Evolutionary conservation across 2,888 invertebrate genomes (phyloP).

Genomic region (Caenorhabditis becei): DNA sequence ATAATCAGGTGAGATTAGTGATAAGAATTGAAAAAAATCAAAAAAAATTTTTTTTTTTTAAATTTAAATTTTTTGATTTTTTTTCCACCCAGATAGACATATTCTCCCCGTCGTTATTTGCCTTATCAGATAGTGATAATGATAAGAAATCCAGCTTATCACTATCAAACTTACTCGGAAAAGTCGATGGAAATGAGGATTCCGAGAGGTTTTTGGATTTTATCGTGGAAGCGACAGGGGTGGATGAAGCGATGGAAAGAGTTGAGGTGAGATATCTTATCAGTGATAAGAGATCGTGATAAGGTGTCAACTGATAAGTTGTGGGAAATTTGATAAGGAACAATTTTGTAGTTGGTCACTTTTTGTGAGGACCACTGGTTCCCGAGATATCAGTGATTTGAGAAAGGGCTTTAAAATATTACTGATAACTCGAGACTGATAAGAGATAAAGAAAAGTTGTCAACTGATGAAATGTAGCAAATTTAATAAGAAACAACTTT

Average conservation of each 20-base stretch:
- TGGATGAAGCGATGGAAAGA: constrained; percentile 52
- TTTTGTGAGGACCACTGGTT: too few relatives aligned
- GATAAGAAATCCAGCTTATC: constrained; percentile 28
- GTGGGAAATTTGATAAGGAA: too few relatives aligned
- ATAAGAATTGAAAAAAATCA: neutral
- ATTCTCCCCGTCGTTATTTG: constrained; percentile 54
- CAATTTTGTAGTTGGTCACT: too few relatives aligned
- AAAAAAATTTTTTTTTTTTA: neutral
- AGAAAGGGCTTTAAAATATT: too few relatives aligned
- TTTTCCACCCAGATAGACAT: constrained; percentile 53
- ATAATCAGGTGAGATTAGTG: constrained; percentile 37
- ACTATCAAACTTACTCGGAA: constrained; percentile 28
- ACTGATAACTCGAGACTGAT: too few relatives aligned
- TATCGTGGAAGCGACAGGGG: constrained; percentile 57
- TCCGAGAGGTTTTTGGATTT: constrained; percentile 49
- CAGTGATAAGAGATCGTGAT: too few relatives aligned
- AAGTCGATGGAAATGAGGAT: constrained; percentile 25
- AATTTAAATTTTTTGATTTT: too few relatives aligned
- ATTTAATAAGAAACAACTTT: too few relatives aligned
- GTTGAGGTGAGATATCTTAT: constrained; percentile 45
- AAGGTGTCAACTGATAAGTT: too few relatives aligned
- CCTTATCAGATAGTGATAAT: constrained; percentile 31
- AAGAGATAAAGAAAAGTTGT: too few relatives aligned
- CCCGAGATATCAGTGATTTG: too few relatives aligned
- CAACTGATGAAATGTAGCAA: too few relatives aligned